These are phyloP conservation scores for Steinernema hermaphroditum DNA, from an alignment of 2,888 invertebrate species.

Conservation along the genomic window DNA sequence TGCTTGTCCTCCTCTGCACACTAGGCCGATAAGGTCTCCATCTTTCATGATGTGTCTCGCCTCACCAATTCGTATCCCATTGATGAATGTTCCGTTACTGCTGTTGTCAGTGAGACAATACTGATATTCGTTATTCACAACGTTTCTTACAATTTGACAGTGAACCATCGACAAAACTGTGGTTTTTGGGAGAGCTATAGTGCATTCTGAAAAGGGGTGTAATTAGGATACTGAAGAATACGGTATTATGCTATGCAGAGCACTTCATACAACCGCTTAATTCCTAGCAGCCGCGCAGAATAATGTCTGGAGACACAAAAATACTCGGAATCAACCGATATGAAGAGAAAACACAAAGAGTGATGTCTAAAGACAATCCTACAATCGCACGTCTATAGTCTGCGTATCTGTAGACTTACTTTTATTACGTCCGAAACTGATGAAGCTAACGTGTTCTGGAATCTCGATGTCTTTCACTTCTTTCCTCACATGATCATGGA, in stretches of 20 bases:
- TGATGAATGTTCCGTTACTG: background rate
- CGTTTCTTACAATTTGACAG: background rate
- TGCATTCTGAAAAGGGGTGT: background rate
- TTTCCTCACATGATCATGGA: no score
- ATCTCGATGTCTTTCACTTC: background rate
- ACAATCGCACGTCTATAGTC: no score
- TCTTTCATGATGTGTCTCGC: background rate
- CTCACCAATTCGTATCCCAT: background rate
- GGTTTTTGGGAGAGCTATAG: background rate
- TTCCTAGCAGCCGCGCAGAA: no score
- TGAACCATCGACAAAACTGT: background rate
- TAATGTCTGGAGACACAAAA: no score
- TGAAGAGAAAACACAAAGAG: no score
- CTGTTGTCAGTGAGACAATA: background rate
- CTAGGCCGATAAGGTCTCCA: background rate
- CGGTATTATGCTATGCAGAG: no score
- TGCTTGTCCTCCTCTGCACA: background rate
- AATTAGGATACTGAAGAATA: background rate
- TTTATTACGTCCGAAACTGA: background rate
- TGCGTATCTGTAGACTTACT: no score
- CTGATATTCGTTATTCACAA: background rate
- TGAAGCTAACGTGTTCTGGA: background rate
- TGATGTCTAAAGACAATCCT: no score
- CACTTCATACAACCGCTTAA: no score
- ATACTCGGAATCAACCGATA: no score